Base-by-base conservation (phyloP, 2,113 vertebrate species). In the Sarotherodon lohbergeri region DNA sequence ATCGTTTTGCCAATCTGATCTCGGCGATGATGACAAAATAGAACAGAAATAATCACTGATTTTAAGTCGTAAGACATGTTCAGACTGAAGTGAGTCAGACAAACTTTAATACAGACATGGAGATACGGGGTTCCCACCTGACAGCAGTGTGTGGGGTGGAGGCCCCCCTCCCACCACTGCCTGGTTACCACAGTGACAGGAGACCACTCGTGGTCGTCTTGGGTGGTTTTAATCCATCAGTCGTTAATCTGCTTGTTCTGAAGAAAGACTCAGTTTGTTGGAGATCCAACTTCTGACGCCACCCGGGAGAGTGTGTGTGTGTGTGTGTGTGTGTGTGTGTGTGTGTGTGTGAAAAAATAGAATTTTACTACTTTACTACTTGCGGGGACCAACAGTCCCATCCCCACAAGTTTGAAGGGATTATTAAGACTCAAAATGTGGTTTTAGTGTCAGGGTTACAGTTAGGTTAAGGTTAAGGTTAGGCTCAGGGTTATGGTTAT, bases 231-330 rank as follows among this genome's bases (percentile, higher is more conserved):
- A 95, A 94, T 94, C 95, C 94, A 78, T 87, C 82, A 54, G 86
- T 87, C 82, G 88, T 82, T 96, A 96, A 96, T 96, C 95, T 92
- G 81, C 93, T 93, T 89, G 92, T 96, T 93, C 92, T 87, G 56
- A 91, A 92, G 91, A 94, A 95, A 94, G 91, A 92, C 86, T 80
- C 78, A 82, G 91, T 93, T 93, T 93, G 92, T 92, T 88, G 68
- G 68, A 89, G 79, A 88, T 90, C 80, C 88, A 87, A 90, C 88
- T 94, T 91, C 83, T 90, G 91, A 90, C 90, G 88, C 91, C 92
- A 91, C 93, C 92, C 87, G 91, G 78, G 87, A 41, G 59, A 3
- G 81, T 27, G 27, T 27, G 34, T 8, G 34, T 7, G 34, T 36
- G 34, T 22, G 22, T 13, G 11, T 2, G 11, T 56, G 6, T 4